phyloP scores from a whole-genome alignment of 1,140 invertebrate genomes.

The Sycophila sp. region DNA sequence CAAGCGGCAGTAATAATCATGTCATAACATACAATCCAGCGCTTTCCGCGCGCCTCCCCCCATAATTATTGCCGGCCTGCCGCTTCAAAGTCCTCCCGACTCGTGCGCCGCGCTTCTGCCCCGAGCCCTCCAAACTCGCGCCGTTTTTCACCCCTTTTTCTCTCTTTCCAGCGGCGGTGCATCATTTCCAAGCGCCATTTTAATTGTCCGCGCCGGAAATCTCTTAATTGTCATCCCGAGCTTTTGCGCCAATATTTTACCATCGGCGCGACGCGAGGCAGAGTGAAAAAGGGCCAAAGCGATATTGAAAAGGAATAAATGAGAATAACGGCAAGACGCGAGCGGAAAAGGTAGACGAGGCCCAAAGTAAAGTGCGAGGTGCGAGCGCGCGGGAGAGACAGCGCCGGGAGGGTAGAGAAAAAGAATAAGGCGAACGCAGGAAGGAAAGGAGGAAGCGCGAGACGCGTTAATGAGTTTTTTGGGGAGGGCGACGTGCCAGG shows the following conservation, averaged over 20 bases:
- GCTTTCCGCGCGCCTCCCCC: constrained; percentile 5
- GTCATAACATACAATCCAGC: constrained; percentile 30
- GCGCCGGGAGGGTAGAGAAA: neutral
- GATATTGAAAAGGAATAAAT: constrained; percentile 37
- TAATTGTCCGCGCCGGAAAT: too few relatives aligned
- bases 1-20: constrained; percentile 26
- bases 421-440: constrained; percentile 27
- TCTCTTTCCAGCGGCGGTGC: neutral
- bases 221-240: too few relatives aligned
- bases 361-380: constrained; percentile 27
- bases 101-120: neutral
- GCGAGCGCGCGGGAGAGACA: neutral
- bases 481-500: constrained; percentile 51
- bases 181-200: too few relatives aligned
- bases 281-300: constrained; percentile 7
- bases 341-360: constrained; percentile 18
- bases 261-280: neutral
- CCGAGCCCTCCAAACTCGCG: neutral
- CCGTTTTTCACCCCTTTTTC: neutral
- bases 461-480: constrained; percentile 66
- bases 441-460: constrained; percentile 43
- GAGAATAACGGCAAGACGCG: constrained; percentile 28
- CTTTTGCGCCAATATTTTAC: too few relatives aligned
- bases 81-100: neutral
- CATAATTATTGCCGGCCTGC: constrained; percentile 16